These are phyloP conservation scores for Drosophila putrida DNA, from an alignment of 2,888 invertebrate genomes.

Conservation along the genomic window DNA sequence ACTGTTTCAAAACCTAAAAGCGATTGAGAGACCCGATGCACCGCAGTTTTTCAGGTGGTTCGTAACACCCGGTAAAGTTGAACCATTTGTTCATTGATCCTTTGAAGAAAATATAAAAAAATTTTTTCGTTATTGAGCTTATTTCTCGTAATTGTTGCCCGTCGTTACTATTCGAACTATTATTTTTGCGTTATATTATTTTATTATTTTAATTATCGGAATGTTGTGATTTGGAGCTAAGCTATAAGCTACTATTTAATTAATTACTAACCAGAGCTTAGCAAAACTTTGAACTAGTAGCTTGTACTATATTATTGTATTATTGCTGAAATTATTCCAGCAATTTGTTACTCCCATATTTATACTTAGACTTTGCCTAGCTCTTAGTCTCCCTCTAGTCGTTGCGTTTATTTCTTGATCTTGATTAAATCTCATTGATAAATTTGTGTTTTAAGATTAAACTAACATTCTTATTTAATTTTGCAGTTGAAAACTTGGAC, in stretches of 20 bases:
- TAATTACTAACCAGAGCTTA: conserved; percentile 44
- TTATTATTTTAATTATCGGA: conserved; percentile 10
- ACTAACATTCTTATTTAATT: conserved; percentile 13
- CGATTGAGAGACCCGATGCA: conserved; percentile 80
- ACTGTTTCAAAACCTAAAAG: conserved; percentile 36
- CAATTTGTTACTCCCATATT: conserved; percentile 18
- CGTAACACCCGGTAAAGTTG: conserved; percentile 84
- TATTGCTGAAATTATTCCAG: not conserved
- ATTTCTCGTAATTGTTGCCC: conserved; percentile 40
- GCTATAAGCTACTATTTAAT: conserved; percentile 3
- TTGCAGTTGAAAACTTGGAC: conserved; percentile 83
- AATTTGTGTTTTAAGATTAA: not conserved
- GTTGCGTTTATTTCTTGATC: conserved; percentile 53
- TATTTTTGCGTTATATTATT: conserved; percentile 4
- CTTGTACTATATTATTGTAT: conserved; percentile 20
- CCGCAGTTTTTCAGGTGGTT: conserved; percentile 84
- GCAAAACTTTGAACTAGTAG: conserved; percentile 30
- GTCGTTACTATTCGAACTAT: conserved; percentile 19
- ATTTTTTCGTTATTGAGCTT: conserved; percentile 51
- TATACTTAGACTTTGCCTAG: conserved; percentile 38
- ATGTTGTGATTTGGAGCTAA: conserved; percentile 3
- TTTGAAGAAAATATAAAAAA: conserved; percentile 47
- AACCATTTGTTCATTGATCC: conserved; percentile 47
- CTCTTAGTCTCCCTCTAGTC: conserved; percentile 35
- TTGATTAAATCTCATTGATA: conserved; percentile 6